Evolutionary conservation across 1,140 invertebrate species (phyloP).

Genomic region (Drosophila baimaii): DNA sequence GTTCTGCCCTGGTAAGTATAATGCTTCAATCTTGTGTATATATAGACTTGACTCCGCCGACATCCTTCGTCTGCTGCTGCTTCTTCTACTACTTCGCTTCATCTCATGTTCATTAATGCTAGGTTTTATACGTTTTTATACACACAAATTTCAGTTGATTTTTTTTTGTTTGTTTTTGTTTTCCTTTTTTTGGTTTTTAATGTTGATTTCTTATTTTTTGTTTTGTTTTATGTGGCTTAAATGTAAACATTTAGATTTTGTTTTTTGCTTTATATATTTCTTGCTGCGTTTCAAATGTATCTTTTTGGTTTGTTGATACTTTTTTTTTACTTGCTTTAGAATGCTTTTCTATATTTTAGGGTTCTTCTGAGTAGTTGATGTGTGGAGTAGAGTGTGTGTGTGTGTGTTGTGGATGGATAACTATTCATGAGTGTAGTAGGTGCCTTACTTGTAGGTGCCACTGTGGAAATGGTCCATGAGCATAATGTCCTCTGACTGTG

Average conservation of each 20-base stretch:
- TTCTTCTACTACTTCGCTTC: slow-evolving; percentile 23
- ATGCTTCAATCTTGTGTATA: slow-evolving; percentile 48
- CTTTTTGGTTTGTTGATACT: slow-evolving; percentile 20
- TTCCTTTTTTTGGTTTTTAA: slow-evolving; percentile 3
- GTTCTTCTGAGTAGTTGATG: slow-evolving; percentile 73
- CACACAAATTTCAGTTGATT: slow-evolving; percentile 78
- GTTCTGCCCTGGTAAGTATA: slow-evolving; percentile 53
- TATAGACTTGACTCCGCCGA: slow-evolving; percentile 43
- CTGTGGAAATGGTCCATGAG: slow-evolving; percentile 50
- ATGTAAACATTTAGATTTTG: slow-evolving; percentile 74
- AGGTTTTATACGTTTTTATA: slow-evolving; percentile 75
- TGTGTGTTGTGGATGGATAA: slow-evolving; percentile 35
- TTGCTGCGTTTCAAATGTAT: slow-evolving; percentile 63
- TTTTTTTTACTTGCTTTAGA: slow-evolving; percentile 38
- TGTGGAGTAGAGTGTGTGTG: slow-evolving; percentile 40
- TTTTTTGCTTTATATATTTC: slow-evolving; percentile 59
- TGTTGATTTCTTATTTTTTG: slow-evolving; percentile 21
- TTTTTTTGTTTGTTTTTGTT: slow-evolving; percentile 32
- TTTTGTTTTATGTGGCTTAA: slow-evolving; percentile 67
- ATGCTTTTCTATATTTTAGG: slow-evolving; percentile 52
- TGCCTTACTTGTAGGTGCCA: slow-evolving; percentile 70
- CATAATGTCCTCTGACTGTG: slow-evolving; percentile 37
- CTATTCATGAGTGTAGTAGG: slow-evolving; percentile 43
- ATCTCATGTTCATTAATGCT: slow-evolving; percentile 64
- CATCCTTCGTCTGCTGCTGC: slow-evolving; percentile 28